phyloP scores from a whole-genome alignment of 2,888 invertebrate genomes.

The Diachrysia chrysitis region DNA sequence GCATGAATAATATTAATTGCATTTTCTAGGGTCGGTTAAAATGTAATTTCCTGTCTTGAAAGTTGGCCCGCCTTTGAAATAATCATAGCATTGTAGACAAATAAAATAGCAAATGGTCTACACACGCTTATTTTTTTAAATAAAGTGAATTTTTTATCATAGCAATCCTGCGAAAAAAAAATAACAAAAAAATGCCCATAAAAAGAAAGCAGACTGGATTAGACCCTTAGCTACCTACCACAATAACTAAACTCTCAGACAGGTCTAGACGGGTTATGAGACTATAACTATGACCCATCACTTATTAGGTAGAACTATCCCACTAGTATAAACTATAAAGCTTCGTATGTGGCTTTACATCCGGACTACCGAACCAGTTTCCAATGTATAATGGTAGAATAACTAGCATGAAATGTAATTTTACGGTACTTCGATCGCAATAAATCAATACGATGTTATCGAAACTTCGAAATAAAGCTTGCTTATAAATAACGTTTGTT shows the following conservation, averaged over 20 bases:
- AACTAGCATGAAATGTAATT: conserved; percentile 37
- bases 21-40: background rate
- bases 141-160: no score
- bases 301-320: background rate
- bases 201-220: no score
- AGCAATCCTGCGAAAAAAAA: no score
- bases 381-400: conserved; percentile 29
- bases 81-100: no score
- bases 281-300: background rate
- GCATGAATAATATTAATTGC: conserved; percentile 7
- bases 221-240: background rate
- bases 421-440: conserved; percentile 49
- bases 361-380: conserved; percentile 28
- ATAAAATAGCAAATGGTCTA: no score
- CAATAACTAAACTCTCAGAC: background rate
- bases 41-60: background rate
- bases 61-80: background rate
- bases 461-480: conserved; percentile 37
- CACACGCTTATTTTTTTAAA: no score
- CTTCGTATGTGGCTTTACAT: conserved; percentile 12
- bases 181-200: no score
- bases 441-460: conserved; percentile 44
- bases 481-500: conserved; percentile 10
- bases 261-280: background rate
- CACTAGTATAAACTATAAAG: background rate